phyloP scores from a whole-genome alignment of 2,888 invertebrate genomes.

The Xestia c-nigrum region DNA sequence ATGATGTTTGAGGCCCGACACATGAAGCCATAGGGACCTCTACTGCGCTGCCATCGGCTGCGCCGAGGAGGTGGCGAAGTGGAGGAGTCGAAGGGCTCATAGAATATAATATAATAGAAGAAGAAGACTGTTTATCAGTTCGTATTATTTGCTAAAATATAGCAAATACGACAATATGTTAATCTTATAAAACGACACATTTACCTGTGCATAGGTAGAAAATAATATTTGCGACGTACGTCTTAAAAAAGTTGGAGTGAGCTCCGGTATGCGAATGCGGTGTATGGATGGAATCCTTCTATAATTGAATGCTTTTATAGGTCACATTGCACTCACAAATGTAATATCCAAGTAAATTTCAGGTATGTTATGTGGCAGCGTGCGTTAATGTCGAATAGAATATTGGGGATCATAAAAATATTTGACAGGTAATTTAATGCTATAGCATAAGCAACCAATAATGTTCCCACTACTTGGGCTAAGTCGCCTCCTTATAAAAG shows the following conservation, averaged over 20 bases:
- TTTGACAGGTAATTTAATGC: neutral
- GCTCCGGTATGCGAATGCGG: slow-evolving; percentile 34
- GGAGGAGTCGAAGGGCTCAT: too few species aligned
- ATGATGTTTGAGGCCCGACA: neutral
- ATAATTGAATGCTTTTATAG: slow-evolving; percentile 61
- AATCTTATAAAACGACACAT: neutral
- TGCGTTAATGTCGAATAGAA: slow-evolving; percentile 27
- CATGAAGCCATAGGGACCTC: neutral
- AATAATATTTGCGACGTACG: neutral
- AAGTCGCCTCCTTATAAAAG: neutral
- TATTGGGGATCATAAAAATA: slow-evolving; percentile 14
- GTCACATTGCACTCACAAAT: slow-evolving; percentile 41
- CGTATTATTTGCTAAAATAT: neutral
- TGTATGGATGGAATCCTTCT: slow-evolving; percentile 35
- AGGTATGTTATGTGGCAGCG: neutral
- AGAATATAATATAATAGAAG: neutral
- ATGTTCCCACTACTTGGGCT: neutral
- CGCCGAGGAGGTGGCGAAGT: neutral
- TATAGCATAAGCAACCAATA: neutral
- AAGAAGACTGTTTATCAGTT: neutral
- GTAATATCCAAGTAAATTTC: slow-evolving; percentile 30
- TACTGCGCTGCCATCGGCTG: neutral
- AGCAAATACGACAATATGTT: neutral
- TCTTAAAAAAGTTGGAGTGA: slow-evolving; percentile 37
- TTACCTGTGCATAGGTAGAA: neutral